Evolutionary conservation across 2,113 vertebrate species (phyloP).

Genomic region (Nannospalax galili): DNA sequence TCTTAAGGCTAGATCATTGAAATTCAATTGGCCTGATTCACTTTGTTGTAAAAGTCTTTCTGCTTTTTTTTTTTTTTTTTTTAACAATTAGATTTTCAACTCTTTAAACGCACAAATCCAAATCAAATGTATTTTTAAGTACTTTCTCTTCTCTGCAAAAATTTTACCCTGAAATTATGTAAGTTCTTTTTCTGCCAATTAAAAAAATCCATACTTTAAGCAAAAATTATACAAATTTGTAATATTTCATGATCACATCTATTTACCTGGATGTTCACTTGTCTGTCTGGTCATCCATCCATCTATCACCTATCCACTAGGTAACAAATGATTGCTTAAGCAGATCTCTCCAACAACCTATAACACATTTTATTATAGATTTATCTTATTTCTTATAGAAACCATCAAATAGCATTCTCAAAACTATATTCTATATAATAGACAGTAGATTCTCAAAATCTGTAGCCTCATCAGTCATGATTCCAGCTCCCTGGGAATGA

Average conservation of each 20-base stretch:
- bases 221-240: neutral
- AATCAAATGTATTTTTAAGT: conserved; percentile 44
- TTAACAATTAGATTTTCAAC: conserved; percentile 57
- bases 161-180: conserved; percentile 32
- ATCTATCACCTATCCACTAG: neutral
- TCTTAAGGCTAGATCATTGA: conserved; percentile 36
- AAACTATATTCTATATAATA: neutral
- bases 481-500: neutral
- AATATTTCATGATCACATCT: conserved; percentile 27
- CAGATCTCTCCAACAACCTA: neutral
- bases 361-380: neutral
- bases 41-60: conserved; percentile 54
- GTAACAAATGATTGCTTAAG: neutral
- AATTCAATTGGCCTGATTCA: conserved; percentile 40
- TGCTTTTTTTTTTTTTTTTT: neutral
- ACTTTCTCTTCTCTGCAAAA: conserved; percentile 1
- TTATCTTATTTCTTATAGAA: neutral
- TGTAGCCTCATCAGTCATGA: neutral
- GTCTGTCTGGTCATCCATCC: neutral
- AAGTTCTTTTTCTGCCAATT: conserved; percentile 28
- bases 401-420: neutral
- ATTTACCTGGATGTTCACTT: neutral
- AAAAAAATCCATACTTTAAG: conserved; percentile 33
- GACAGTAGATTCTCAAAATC: neutral
- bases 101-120: conserved; percentile 48